phyloP scores from a whole-genome alignment of 2,888 invertebrate species.

The Conistra vaccinii region DNA sequence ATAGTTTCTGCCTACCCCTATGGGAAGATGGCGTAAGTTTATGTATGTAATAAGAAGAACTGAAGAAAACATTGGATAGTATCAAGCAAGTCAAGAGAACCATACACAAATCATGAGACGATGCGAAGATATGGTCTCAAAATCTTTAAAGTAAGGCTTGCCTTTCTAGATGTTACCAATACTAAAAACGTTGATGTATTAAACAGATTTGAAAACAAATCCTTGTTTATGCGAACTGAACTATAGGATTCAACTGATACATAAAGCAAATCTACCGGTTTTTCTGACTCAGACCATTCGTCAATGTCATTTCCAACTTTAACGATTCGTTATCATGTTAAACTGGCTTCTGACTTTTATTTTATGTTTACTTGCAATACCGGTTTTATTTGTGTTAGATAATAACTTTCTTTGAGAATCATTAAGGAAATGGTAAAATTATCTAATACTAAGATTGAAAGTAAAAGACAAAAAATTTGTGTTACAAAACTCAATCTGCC shows the following conservation, averaged over 20 bases:
- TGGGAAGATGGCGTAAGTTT: too few species aligned
- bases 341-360: conserved; percentile 37
- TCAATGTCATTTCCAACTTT: conserved; percentile 47
- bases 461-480: background rate
- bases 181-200: conserved; percentile 1
- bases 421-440: conserved; percentile 22
- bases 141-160: background rate
- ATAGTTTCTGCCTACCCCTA: too few species aligned
- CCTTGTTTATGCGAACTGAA: conserved; percentile 1
- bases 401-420: conserved; percentile 38
- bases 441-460: background rate
- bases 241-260: conserved; percentile 29
- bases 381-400: conserved; percentile 41
- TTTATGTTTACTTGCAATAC: conserved; percentile 36
- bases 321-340: conserved; percentile 41
- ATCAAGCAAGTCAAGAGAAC: background rate
- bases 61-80: background rate
- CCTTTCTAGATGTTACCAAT: background rate
- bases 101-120: background rate
- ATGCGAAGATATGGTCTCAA: background rate
- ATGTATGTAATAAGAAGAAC: background rate
- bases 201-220: conserved; percentile 11
- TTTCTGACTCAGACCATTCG: conserved; percentile 37
- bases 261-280: conserved; percentile 28
- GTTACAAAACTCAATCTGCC: too few species aligned